A percentile compares a stretch with the other conserved stretches of the same genome.
These are phyloP conservation scores for Clupea harengus DNA, from an alignment of 2,113 vertebrate species.

Conservation along the genomic window DNA sequence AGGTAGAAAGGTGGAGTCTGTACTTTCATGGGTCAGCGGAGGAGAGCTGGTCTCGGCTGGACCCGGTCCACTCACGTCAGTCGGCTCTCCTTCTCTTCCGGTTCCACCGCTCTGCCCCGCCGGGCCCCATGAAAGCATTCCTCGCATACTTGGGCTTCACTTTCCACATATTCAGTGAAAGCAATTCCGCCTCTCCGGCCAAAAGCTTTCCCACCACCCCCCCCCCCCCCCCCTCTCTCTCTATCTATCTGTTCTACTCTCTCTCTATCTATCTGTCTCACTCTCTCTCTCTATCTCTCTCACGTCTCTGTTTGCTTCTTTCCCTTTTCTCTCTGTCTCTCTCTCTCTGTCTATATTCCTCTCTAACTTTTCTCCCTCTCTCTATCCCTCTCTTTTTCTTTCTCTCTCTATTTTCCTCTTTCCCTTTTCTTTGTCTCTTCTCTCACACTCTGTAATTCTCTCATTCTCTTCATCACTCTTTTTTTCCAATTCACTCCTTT, in stretches of 20 bases:
- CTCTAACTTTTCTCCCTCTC: background rate
- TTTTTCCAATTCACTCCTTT: background rate
- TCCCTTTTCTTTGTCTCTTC: background rate
- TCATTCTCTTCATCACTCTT: background rate
- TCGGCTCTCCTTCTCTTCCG: constrained; percentile 29
- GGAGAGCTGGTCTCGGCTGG: background rate
- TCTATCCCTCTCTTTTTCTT: background rate
- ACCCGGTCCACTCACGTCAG: constrained; percentile 2
- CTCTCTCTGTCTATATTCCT: background rate
- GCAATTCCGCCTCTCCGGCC: constrained; percentile 37
- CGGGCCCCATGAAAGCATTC: constrained; percentile 35
- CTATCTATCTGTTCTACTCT: constrained; percentile 24
- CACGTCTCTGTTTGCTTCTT: constrained; percentile 17
- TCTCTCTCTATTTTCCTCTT: background rate
- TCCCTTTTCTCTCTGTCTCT: background rate
- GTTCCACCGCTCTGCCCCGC: constrained; percentile 8
- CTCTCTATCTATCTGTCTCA: constrained; percentile 44
- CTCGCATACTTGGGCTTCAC: constrained; percentile 31
- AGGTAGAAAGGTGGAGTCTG: background rate
- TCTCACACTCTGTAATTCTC: background rate
- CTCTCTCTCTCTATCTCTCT: constrained; percentile 42
- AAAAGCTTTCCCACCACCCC: no score
- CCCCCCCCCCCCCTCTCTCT: no score
- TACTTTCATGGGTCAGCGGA: background rate
- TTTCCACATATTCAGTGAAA: constrained; percentile 18